Base-by-base conservation (phyloP, 53 echinoderm and acorn worm species). In the Zoroaster sp. region DNA sequence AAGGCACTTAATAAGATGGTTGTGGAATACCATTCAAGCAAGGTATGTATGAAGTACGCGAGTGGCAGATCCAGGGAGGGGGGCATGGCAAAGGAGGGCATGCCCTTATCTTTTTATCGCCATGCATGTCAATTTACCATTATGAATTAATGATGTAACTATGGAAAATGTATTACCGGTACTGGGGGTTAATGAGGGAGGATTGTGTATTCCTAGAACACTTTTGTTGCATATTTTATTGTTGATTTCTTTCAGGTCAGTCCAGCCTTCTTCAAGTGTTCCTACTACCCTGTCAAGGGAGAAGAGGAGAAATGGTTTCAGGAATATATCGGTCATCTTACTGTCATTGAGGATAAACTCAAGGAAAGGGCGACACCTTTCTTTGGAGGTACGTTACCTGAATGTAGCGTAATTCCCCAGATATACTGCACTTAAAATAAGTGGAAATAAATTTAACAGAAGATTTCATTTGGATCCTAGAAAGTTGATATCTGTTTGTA, bases 1-100 rank as follows among this genome's bases (percentile, higher is more conserved):
- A 94, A 92, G 70, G 95, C 95, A 13, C 87, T 68, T 66, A 93
- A 94, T 66, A 87, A 83, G 83, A 88, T 91, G 88, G 78, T 93
- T 4, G 9, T 93, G 38, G 93, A 94, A 71, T 90, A 88, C 91
- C 87, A 90, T 78, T 52, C 75, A 2, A 93, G 93, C 80, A 94
- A 94, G 93, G 95, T 94, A 63, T 13, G 87, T 47, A 36, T 21
- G 5, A 40, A 39, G 31, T 10, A 8, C 14, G 14, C 49, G 14
- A 8, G 14, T 47, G 8, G 8, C 14, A 8, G n/a, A 8, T 47
- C 14, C 14, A 47, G 14, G 14, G 14, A 47, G 73, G 65, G 63
- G 10, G 21, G 10, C 69, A 7, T 32, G 25, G 8, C 69, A 28
- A 12, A 8, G 11, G 7, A 21, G 10, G 21, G 8, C 33, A 8